phyloP scores from a whole-genome alignment of 2,113 vertebrate genomes.

The Eptatretus burgeri region DNA sequence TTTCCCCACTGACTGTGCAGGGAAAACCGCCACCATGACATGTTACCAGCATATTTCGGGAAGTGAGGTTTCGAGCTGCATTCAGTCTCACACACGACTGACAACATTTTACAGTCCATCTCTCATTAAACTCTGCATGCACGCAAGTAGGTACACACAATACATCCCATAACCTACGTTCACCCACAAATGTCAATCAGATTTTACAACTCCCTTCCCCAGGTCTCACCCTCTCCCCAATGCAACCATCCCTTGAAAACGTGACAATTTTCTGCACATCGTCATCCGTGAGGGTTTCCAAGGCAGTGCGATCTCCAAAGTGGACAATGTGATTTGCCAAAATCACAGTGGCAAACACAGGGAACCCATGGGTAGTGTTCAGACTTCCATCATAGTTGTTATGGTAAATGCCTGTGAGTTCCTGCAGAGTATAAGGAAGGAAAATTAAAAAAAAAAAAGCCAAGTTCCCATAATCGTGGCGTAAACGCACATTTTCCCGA shows the following conservation, averaged over 20 bases:
- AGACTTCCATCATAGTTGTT: conserved; percentile 93
- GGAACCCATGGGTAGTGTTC: conserved; percentile 71
- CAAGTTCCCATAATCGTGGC: not conserved
- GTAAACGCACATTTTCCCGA: rapidly evolving
- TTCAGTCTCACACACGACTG: not conserved
- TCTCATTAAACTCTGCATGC: not conserved
- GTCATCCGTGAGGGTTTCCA: conserved; percentile 70
- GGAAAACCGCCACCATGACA: no score
- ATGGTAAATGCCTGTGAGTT: conserved; percentile 80
- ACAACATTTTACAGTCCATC: not conserved
- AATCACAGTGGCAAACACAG: conserved; percentile 75
- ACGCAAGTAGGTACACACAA: not conserved
- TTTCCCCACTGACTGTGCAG: no score
- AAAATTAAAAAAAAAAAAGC: not conserved
- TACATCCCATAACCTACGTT: not conserved
- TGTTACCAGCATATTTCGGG: no score
- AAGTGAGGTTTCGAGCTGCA: no score
- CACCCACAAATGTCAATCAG: not conserved
- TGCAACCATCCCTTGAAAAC: conserved; percentile 65
- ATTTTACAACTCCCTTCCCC: not conserved
- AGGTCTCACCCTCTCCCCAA: conserved; percentile 46
- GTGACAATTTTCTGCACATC: conserved; percentile 54
- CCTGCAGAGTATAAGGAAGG: conserved; percentile 19
- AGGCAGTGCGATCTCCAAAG: conserved; percentile 44
- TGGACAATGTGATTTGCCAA: conserved; percentile 67